Evolutionary conservation across 2,113 vertebrate species (phyloP), one percentile per base, ranked within the genome.

Genomic region (human): DNA sequence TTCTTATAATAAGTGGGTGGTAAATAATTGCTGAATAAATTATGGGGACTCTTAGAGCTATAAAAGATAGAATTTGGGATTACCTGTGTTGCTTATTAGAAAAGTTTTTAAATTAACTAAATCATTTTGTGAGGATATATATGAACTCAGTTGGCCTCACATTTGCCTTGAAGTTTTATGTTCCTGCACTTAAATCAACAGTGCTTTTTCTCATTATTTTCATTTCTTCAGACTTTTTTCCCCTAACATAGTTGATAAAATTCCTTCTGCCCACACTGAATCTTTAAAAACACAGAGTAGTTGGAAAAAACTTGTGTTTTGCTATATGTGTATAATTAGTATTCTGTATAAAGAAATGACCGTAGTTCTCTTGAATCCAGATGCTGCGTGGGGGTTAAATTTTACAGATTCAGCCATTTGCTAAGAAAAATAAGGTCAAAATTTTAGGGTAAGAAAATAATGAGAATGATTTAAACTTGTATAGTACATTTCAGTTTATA

Each of bases 241-340:
- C 22, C 75, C 96, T 76, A 94, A 55, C 2, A 45, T 32, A 91
- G 35, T 6, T 59, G 75, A 93, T 89, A 88, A 88, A 83, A 94
- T 81, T 52, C 6, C 22, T 82, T 72, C 27, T 80, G 3, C 17
- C 16, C 72, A 85, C 3, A 90, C 7, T 50, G 32, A 73, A 90
- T 50, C 43, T 66, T 94, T 95, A 59, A 82, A 86, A 93, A 70
- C 2, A 90, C 2, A 50, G 22, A 75, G 3, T 17, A 48, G 75
- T 84, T 93, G 20, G 25, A 76, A 85, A 85, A 72, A 45, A 57
- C 8, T 20, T 95, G 12, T 27, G 8, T 66, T 79, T 83, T 89
- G 27, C 38, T 7, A 59, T 40, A 55, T 6, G 38, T 23, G 27
- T 27, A 50, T 35, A 50, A 64, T 25, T 50, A 68, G 27, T 87